Evolutionary conservation across 2,888 invertebrate species (phyloP).

Genomic region (Diarsia rubi): DNA sequence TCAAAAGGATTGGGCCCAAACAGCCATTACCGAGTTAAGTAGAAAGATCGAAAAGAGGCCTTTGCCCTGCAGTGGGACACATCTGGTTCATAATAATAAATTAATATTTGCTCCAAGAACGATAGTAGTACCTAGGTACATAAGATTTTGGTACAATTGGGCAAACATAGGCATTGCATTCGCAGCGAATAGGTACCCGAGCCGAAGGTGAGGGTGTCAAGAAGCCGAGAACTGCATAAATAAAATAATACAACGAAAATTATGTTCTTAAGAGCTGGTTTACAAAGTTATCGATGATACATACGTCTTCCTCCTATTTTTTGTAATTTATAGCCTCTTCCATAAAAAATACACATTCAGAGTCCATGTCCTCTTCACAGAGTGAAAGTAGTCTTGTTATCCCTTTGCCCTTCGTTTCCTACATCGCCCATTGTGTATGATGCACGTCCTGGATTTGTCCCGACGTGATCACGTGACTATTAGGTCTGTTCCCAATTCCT

Average conservation of each 20-base stretch:
- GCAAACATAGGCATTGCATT: background rate
- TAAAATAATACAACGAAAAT: too few species aligned
- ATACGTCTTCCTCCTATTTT: background rate
- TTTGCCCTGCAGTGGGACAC: too few species aligned
- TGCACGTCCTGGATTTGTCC: conserved; percentile 27
- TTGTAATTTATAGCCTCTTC: background rate
- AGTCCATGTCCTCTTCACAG: conserved; percentile 35
- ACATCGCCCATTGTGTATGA: conserved; percentile 40
- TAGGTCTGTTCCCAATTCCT: conserved; percentile 25
- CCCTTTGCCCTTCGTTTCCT: conserved; percentile 23
- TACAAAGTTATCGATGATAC: background rate
- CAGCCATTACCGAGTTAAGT: too few species aligned
- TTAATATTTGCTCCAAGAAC: background rate
- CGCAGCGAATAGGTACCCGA: background rate
- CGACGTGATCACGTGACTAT: conserved; percentile 34
- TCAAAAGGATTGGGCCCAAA: too few species aligned
- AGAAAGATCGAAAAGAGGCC: too few species aligned
- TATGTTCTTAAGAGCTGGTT: background rate
- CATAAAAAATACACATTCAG: conserved; percentile 14
- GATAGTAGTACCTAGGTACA: background rate
- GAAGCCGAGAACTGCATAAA: background rate
- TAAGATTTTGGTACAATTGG: background rate
- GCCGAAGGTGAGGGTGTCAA: background rate
- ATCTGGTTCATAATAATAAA: too few species aligned
- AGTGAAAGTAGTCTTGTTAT: conserved; percentile 44